Base-by-base conservation (phyloP, 2,797 vertebrate species). In the Ambastaia sidthimunki region DNA sequence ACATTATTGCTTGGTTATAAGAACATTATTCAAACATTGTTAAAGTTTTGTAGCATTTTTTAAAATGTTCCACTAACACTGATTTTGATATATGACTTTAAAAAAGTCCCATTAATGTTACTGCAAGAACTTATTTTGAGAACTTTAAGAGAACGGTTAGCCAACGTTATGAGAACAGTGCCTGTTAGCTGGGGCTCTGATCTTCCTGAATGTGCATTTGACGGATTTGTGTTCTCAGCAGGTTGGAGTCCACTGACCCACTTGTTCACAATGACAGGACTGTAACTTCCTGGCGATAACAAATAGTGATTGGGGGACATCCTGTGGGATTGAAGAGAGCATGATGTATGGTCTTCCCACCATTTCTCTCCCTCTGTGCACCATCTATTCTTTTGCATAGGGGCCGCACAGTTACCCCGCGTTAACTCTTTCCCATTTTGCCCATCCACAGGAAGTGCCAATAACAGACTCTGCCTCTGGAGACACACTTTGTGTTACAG, bases 381-480 rank as follows among this genome's bases (percentile, higher is more conserved):
- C 57, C 55, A 62, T 37, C 25, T 63, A 73, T 82, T 76, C 82
- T 83, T 76, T 74, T 78, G 72, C 55, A 71, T 28, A 50, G 71
- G 41, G 74, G 71, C 66, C 19, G 21, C 55, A 76, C 69, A 37
- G 76, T 71, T 55, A 73, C 75, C 23, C 73, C 44, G 48, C 81
- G 70, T 76, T 86, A 75, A 76, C 48, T 59, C 34, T 79, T 72
- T 79, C 70, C 69, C 48, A 69, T 59, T 66, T 73, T 70, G 57
- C 78, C 70, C 54, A 19, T 21, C 75, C 54, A 77, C 75, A 84
- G 83, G 85, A 84, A 84, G 72, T 59, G 63, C 69, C 72, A 79
- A 66, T 85, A 76, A 81, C 83, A 79, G 83, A 76, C 75, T 83
- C 76, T 37, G 69, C 77, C 81, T 84, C 83, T 47, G 23, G 83